Evolutionary conservation across 2,888 invertebrate species (phyloP).

Genomic region (Leistus spinibarbis): DNA sequence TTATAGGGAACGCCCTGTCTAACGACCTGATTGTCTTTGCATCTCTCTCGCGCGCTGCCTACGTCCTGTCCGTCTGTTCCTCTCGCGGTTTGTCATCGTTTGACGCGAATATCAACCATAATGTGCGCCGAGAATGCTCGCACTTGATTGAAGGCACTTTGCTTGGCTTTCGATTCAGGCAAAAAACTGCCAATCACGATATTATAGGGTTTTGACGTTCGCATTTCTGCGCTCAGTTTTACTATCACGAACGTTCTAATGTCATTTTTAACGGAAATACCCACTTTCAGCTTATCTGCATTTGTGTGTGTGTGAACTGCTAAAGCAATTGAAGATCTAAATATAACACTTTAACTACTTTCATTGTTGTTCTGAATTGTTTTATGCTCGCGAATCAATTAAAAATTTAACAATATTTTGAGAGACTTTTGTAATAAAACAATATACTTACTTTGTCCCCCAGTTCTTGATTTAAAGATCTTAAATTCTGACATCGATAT

Average conservation of each 20-base stretch:
- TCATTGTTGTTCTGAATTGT: too few species aligned
- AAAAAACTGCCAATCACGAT: neutral
- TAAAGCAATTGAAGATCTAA: too few species aligned
- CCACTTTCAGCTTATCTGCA: too few species aligned
- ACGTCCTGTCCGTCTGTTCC: neutral
- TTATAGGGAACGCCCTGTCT: slow-evolving; percentile 3
- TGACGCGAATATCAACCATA: slow-evolving; percentile 2
- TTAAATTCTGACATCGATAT: too few species aligned
- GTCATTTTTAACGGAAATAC: too few species aligned
- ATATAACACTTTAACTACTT: too few species aligned
- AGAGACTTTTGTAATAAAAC: too few species aligned
- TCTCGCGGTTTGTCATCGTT: slow-evolving; percentile 16
- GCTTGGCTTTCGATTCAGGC: neutral
- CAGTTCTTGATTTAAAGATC: too few species aligned
- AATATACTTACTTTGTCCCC: too few species aligned
- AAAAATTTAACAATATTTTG: too few species aligned
- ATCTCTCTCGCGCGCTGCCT: neutral
- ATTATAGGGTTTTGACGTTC: neutral
- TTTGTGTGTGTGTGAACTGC: too few species aligned
- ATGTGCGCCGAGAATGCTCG: neutral
- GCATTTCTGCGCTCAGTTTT: neutral
- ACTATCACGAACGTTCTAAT: neutral
- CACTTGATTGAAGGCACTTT: neutral
- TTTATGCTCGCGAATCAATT: too few species aligned
- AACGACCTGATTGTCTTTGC: slow-evolving; percentile 9